phyloP scores from a whole-genome alignment of 2,888 invertebrate genomes.

The Rhagonycha lutea region DNA sequence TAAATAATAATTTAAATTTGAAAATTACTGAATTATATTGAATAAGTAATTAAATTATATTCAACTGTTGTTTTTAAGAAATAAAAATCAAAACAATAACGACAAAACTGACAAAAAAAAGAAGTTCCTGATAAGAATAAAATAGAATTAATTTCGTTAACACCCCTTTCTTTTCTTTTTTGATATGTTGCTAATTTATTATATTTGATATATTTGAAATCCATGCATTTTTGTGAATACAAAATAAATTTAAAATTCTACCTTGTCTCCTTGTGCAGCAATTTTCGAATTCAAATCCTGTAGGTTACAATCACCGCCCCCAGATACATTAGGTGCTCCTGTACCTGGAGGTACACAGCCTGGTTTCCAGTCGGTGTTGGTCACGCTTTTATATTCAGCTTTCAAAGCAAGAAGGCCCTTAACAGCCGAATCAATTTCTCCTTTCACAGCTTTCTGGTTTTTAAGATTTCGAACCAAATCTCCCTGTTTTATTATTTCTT shows the following conservation, averaged over 20 bases:
- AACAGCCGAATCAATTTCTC: slow-evolving; percentile 61
- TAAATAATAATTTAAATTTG: no score
- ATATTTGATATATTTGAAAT: no score
- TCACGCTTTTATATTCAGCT: slow-evolving; percentile 60
- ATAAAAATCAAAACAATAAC: no score
- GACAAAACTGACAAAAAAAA: no score
- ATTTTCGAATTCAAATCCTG: slow-evolving; percentile 50
- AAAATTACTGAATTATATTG: no score
- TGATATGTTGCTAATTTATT: no score
- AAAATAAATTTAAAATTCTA: slow-evolving; percentile 36
- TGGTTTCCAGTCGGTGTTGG: slow-evolving; percentile 65
- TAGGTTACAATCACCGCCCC: slow-evolving; percentile 44
- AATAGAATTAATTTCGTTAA: no score
- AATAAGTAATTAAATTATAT: no score
- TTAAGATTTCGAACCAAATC: slow-evolving; percentile 72
- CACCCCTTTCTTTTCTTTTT: no score
- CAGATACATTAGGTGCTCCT: not conserved
- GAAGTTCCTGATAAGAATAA: no score
- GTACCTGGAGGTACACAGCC: slow-evolving; percentile 32
- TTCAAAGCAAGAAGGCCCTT: slow-evolving; percentile 61
- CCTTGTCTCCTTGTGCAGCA: slow-evolving; percentile 57
- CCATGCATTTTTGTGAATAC: not conserved
- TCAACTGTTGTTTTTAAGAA: no score
- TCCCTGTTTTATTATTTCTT: slow-evolving; percentile 63
- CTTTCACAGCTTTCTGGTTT: slow-evolving; percentile 68